Percentiles rank a stretch among this genome's conserved stretches.
Conservation (phyloP, 2,888 invertebrate genomes). For the Amiota mariae region DNA sequence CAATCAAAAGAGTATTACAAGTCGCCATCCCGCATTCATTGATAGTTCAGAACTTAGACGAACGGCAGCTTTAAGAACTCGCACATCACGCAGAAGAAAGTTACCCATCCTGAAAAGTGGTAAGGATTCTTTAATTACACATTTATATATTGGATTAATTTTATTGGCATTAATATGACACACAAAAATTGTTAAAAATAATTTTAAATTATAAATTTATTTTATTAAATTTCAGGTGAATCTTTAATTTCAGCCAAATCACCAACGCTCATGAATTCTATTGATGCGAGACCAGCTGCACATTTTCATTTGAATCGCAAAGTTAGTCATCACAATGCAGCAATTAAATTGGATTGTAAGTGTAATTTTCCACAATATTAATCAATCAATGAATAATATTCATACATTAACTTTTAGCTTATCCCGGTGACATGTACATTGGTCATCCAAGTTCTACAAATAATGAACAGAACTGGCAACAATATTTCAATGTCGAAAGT, state of each 20-base stretch:
- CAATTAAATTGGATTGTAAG: conserved; percentile 53
- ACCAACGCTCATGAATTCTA: conserved; percentile 17
- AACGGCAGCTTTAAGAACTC: conserved; percentile 34
- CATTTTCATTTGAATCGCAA: conserved; percentile 68
- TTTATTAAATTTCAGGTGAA: conserved; percentile 63
- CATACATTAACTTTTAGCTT: conserved; percentile 47
- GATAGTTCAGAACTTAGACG: conserved; percentile 32
- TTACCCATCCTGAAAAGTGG: conserved; percentile 49
- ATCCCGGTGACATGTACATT: conserved; percentile 69
- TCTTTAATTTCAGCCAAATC: conserved; percentile 69
- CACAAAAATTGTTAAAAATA: conserved; percentile 40
- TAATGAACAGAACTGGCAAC: conserved; percentile 76
- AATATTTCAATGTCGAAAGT: conserved; percentile 77
- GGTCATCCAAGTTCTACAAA: conserved; percentile 75
- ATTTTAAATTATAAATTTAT: neutral
- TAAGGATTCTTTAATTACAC: conserved; percentile 36
- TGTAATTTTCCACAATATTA: conserved; percentile 11
- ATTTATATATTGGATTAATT: neutral
- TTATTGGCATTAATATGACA: conserved; percentile 32
- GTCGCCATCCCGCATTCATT: conserved; percentile 20
- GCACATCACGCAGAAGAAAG: conserved; percentile 44
- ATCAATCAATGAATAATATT: too few species aligned
- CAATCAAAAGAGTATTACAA: conserved; percentile 5
- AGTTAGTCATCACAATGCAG: conserved; percentile 55
- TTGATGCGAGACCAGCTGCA: conserved; percentile 54